Evolutionary conservation across 1,140 invertebrate genomes (phyloP), one percentile per base, ranked within the genome.

Genomic region (Drosophila tsacasi): DNA sequence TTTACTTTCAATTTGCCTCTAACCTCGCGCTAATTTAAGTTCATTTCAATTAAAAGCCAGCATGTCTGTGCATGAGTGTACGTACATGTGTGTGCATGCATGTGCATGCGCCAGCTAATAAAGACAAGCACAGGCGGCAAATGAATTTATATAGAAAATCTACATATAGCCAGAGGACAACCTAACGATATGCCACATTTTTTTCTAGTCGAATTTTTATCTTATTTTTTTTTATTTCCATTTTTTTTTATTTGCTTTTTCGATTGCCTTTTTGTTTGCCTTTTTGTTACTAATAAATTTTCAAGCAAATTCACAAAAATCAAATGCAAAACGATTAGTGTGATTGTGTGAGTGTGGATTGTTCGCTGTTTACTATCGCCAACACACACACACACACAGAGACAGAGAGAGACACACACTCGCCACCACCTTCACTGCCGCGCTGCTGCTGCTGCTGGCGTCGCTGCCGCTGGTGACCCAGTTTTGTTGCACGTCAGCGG

Each of bases 11-110:
- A 91, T 87, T 87, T 79, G 61, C 54, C 81, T 37, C 52, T 82
- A 91, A 73, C 89, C 89, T 91, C 87, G 89, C 79, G 79, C 89
- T 83, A 78, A 85, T 85, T 89, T 85, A 79, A 91, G 89, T 91
- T 85, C 89, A 89, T 83, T 91, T 91, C 67, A 87, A 91, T 87
- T 83, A 85, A 91, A 91, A 73, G 69, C 69, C 78, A 87, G 73
- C 63, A 76, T 79, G 60, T 57, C 27, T 62, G 44, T 54, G 27
- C 10, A 10, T 60, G 44, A 54, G 44, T 52, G 49, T 79, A n/a
- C n/a, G n/a, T n/a, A n/a, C n/a, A n/a, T n/a, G n/a, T n/a, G n/a
- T n/a, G n/a, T n/a, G n/a, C n/a, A 39, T 54, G 50, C 47, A 30
- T 71, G 50, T 59, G 55, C 61, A 64, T 59, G 59, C 61, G 80